Evolutionary conservation across 2,797 vertebrate genomes (phyloP), one percentile per base, ranked within the genome.

Genomic region (Aeoliscus strigatus): DNA sequence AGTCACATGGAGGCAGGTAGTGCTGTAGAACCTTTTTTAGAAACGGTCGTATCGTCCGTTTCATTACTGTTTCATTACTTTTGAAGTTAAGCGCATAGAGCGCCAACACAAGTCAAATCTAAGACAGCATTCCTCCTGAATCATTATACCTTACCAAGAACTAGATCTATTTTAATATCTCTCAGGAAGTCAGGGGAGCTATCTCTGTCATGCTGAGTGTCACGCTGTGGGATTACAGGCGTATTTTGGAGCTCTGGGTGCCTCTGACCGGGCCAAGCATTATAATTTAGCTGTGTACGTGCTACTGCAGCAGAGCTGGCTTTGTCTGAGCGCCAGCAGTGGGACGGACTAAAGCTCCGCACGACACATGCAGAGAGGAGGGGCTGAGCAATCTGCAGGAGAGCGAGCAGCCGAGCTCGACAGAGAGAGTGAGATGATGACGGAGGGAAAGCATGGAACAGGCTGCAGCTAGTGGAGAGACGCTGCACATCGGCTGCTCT

Each of bases 251-350:
- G 65, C 71, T 27, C 40, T 41, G 64, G 53, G 75, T 60, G 68
- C 75, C 68, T 57, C 65, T 79, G 81, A 82, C 68, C 39, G 17
- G 75, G 44, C 54, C 66, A 51, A 42, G 80, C 77, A 65, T 80
- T 83, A 80, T 79, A 79, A 81, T 80, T 76, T 80, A 73, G 76
- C 75, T 82, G 78, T 71, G 85, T 85, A 87, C 82, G 77, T 88
- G 86, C 84, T 70, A 73, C 83, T 70, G 86, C 82, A 81, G 91
- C 90, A 90, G 90, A 87, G 48, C 79, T 84, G 79, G 89, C 83
- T 90, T 88, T 94, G 92, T 94, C 90, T 86, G 61, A 60, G 84
- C 90, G 91, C 91, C 91, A 92, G 69, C 78, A 66, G 73, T 79
- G 82, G 91, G 91, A 80, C 57, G 75, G 88, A 87, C 90, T 61